Conservation (phyloP, 2,888 invertebrate species). For the Salpingus planirostris region DNA sequence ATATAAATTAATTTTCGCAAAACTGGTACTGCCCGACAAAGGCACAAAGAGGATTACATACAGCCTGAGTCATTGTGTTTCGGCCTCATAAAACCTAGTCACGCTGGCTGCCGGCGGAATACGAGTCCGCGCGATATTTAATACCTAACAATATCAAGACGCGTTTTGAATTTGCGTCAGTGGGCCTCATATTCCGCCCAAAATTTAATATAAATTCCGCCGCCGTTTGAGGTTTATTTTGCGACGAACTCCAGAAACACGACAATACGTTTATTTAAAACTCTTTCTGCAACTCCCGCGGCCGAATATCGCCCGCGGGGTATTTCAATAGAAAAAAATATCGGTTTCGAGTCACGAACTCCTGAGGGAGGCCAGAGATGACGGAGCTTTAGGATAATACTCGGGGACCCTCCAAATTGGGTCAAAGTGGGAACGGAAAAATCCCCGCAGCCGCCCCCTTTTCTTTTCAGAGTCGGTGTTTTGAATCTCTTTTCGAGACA, state of each 20-base stretch:
- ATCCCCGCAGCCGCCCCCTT: too few relatives aligned
- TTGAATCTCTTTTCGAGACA: slow-evolving; percentile 11
- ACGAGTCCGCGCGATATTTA: too few relatives aligned
- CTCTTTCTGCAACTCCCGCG: slow-evolving; percentile 5
- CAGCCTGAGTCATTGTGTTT: too few relatives aligned
- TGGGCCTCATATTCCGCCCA: too few relatives aligned
- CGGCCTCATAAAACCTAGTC: too few relatives aligned
- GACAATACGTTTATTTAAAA: slow-evolving; percentile 17
- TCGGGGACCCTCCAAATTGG: slow-evolving; percentile 17
- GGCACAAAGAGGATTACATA: too few relatives aligned
- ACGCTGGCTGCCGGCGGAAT: too few relatives aligned
- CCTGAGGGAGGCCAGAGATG: slow-evolving; percentile 15
- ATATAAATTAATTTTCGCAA: too few relatives aligned
- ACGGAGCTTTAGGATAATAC: slow-evolving; percentile 17
- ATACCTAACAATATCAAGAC: too few relatives aligned
- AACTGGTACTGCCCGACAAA: too few relatives aligned
- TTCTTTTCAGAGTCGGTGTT: too few relatives aligned
- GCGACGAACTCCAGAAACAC: slow-evolving; percentile 8
- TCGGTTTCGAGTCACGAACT: slow-evolving; percentile 22
- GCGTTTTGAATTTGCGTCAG: too few relatives aligned
- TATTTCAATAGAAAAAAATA: slow-evolving; percentile 21
- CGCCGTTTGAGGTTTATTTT: slow-evolving; percentile 9
- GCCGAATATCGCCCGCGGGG: slow-evolving; percentile 10
- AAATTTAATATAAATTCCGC: slow-evolving; percentile 13
- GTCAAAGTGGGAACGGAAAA: slow-evolving; percentile 19